Conservation (phyloP, 2,113 vertebrate species). For the Ceratotherium simum region DNA sequence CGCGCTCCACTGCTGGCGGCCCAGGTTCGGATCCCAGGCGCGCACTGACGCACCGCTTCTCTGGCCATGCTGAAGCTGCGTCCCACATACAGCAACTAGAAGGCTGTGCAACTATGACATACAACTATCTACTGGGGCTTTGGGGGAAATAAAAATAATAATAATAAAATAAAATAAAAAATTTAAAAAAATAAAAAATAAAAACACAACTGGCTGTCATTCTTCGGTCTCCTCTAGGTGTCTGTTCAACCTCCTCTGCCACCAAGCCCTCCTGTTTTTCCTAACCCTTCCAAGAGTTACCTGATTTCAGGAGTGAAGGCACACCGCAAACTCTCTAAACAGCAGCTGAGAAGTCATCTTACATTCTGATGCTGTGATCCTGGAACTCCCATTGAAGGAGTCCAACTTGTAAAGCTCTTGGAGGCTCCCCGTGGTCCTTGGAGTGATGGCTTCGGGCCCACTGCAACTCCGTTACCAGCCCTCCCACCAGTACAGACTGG, state of each 20-base stretch:
- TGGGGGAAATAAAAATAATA: too few species aligned
- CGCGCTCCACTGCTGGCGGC: too few species aligned
- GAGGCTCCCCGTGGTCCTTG: neutral
- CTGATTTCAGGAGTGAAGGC: neutral
- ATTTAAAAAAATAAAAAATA: too few species aligned
- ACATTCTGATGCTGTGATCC: rapidly evolving
- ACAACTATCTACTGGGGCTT: too few species aligned
- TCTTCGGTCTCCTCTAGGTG: neutral
- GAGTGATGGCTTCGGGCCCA: rapidly evolving
- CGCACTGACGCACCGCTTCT: too few species aligned
- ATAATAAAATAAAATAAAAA: too few species aligned
- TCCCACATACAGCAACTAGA: too few species aligned
- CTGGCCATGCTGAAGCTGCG: too few species aligned
- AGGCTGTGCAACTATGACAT: too few species aligned
- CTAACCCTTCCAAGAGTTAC: too few species aligned
- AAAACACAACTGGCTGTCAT: neutral
- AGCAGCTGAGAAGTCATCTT: rapidly evolving
- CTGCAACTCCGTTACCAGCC: neutral
- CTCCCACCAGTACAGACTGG: rapidly evolving
- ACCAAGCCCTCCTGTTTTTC: neutral
- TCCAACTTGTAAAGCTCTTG: neutral
- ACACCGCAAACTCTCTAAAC: rapidly evolving
- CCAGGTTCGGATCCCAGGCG: too few species aligned
- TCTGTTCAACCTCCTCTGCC: neutral
- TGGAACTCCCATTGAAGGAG: too few species aligned